Base-by-base conservation (phyloP, 2,113 vertebrate genomes). In the Siniperca knerii region DNA sequence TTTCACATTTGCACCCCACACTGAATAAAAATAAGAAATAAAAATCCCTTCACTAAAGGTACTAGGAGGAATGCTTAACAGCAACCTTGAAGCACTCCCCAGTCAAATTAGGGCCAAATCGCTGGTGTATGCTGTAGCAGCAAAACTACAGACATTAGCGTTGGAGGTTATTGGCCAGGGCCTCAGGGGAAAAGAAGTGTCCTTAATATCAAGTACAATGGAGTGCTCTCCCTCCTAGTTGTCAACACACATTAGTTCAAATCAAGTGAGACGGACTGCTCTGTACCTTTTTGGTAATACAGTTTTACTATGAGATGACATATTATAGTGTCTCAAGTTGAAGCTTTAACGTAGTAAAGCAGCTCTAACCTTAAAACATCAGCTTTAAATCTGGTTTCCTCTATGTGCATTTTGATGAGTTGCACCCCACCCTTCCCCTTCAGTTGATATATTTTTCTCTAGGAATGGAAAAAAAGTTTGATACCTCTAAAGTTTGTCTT, bases 41-140 rank as follows among this genome's bases (percentile, higher is more conserved):
- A 82, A 88, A 80, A 66, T 50, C 40, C 40, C 54, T 42, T 71
- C 76, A 67, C 81, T 79, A 42, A 71, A 87, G 75, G 72, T 60
- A 83, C 72, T 44, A 65, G 68, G 73, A 71, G 67, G 60, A 88
- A 84, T 81, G 83, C 84, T 92, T 82, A 87, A 87, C 82, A 57
- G 86, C 55, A 87, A 87, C 81, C 84, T 89, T 83, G 76, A 93
- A 87, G 79, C 58, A 10, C 79, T 89, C 91, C 85, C 87, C 57
- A 81, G 88, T 89, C 82, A 92, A 90, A 93, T 94, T 84, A 91
- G 84, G 29, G 75, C 79, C 79, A 87, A 90, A 90, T 83, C 44
- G 87, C 89, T 87, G 80, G 77, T 74, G 74, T 89, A 69, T 83
- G 81, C 86, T 82, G 16, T 37, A 74, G 83, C 80, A 79, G 80